Percentiles rank a stretch among this genome's conserved stretches.
Evolutionary conservation across 2,888 invertebrate genomes (phyloP).

Genomic region (Meliscaeva auricollis): DNA sequence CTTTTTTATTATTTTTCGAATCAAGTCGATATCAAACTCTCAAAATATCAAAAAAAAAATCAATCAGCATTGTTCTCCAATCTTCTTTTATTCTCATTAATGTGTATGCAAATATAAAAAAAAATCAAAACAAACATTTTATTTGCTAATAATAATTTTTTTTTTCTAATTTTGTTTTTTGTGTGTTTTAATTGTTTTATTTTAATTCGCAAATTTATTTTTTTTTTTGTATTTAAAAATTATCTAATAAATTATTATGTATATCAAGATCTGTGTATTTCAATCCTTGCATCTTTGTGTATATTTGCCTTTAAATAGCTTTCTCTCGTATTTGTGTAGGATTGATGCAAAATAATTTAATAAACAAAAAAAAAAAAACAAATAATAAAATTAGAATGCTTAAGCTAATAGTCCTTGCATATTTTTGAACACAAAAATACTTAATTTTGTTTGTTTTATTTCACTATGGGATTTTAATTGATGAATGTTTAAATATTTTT

Average conservation of each 20-base stretch:
- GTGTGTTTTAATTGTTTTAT: slow-evolving; percentile 54
- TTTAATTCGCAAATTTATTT: slow-evolving; percentile 37
- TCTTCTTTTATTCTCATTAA: slow-evolving; percentile 77
- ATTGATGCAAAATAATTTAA: slow-evolving; percentile 36
- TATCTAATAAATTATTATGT: slow-evolving; percentile 9
- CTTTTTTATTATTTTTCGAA: slow-evolving; percentile 83
- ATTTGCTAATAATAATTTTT: slow-evolving; percentile 53
- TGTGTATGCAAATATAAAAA: slow-evolving; percentile 76
- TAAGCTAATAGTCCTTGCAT: slow-evolving; percentile 43
- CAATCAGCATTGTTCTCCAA: slow-evolving; percentile 80
- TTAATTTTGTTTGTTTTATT: neutral
- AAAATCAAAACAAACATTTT: slow-evolving; percentile 17
- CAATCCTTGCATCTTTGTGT: slow-evolving; percentile 47
- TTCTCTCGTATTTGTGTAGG: slow-evolving; percentile 32
- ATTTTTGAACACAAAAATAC: slow-evolving; percentile 21
- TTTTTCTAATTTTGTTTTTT: slow-evolving; percentile 28
- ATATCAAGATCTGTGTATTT: slow-evolving; percentile 44
- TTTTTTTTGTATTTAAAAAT: slow-evolving; percentile 25
- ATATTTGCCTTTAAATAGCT: slow-evolving; percentile 31
- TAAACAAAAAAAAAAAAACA: slow-evolving; percentile 16
- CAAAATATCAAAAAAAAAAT: slow-evolving; percentile 77
- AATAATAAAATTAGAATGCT: slow-evolving; percentile 33
- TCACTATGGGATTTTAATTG: slow-evolving; percentile 13
- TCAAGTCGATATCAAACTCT: slow-evolving; percentile 78
- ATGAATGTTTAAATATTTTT: slow-evolving; percentile 10